These are phyloP conservation scores for Styela clava DNA, from an alignment of 23 tunicate species.

Conservation along the genomic window DNA sequence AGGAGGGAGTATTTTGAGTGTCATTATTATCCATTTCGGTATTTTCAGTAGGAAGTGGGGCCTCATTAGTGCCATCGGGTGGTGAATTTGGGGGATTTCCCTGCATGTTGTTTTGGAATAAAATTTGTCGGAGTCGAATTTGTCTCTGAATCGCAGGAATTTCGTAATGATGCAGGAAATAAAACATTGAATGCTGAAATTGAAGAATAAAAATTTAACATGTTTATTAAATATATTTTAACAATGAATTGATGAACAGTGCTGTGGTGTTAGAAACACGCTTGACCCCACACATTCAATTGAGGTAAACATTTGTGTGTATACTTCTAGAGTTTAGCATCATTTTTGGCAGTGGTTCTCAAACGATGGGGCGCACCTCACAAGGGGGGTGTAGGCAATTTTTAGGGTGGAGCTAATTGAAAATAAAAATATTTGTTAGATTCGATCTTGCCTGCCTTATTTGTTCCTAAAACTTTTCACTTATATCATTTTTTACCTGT, in stretches of 20 bases:
- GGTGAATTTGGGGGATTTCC: slow-evolving; percentile 4
- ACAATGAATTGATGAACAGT: background rate
- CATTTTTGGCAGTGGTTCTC: too few species aligned
- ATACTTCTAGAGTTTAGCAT: too few species aligned
- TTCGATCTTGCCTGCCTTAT: too few species aligned
- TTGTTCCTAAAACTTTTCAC: too few species aligned
- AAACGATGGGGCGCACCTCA: too few species aligned
- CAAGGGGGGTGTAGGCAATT: too few species aligned
- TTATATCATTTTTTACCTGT: too few species aligned
- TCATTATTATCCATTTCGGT: background rate
- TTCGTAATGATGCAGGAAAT: slow-evolving; percentile 96
- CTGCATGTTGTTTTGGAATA: slow-evolving; percentile 4
- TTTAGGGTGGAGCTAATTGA: too few species aligned
- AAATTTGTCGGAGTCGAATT: slow-evolving; percentile 36
- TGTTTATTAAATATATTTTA: background rate
- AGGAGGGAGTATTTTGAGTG: background rate
- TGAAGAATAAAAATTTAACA: background rate
- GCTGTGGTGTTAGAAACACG: background rate
- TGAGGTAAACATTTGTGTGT: too few species aligned
- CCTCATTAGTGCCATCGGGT: background rate
- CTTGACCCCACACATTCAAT: too few species aligned
- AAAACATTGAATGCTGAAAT: slow-evolving; percentile 83
- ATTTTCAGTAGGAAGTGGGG: background rate
- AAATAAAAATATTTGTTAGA: too few species aligned
- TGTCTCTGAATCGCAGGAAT: slow-evolving; percentile 82